A percentile compares a stretch with the other conserved stretches of the same genome.
Conservation (phyloP, 2,888 invertebrate genomes). For the Catocala nupta region DNA sequence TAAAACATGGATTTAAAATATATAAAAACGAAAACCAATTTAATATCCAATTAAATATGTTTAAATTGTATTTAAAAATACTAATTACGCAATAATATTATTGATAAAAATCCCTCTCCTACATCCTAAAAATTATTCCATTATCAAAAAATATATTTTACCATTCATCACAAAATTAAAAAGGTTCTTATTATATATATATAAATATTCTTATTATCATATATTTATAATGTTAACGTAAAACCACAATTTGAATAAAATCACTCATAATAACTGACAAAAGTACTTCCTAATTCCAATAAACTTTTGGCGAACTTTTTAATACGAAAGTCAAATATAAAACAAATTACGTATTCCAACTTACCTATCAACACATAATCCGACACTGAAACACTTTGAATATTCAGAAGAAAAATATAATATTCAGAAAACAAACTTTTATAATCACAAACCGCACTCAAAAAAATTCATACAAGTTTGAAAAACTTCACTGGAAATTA, state of each 20-base stretch:
- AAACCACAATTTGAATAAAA: neutral
- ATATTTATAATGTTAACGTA: neutral
- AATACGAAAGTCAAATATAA: constrained; percentile 17
- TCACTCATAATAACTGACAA: neutral
- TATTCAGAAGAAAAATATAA: constrained; percentile 29
- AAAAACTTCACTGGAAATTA: constrained; percentile 36
- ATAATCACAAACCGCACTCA: constrained; percentile 44
- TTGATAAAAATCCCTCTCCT: no score
- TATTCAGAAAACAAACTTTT: constrained; percentile 37
- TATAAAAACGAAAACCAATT: no score
- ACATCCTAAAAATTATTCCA: no score
- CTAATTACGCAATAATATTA: no score
- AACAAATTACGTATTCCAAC: constrained; percentile 36
- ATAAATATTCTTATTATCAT: no score
- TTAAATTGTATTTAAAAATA: no score
- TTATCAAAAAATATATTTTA: no score
- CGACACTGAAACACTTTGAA: constrained; percentile 34
- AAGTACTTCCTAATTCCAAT: neutral
- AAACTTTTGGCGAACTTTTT: constrained; percentile 15
- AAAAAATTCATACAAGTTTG: constrained; percentile 39
- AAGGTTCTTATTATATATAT: no score
- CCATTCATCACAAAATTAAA: no score
- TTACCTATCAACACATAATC: constrained; percentile 50
- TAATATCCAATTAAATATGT: no score
- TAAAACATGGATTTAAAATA: no score